Conservation (phyloP, 2,113 vertebrate species). For the Mormyrus lacerda region DNA sequence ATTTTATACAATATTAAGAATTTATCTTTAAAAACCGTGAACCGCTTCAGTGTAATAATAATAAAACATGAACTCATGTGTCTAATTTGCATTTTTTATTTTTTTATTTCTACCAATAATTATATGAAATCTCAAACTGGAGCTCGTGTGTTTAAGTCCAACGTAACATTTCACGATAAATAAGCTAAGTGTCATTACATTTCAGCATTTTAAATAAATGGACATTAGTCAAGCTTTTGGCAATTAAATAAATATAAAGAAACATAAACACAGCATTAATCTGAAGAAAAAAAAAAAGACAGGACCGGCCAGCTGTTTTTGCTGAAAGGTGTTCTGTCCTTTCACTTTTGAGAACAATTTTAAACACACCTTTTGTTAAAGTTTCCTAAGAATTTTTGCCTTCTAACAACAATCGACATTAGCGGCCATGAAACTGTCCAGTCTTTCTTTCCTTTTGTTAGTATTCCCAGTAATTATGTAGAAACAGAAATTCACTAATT, state of each 20-base stretch:
- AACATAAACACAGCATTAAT: background rate
- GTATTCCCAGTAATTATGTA: slow-evolving; percentile 42
- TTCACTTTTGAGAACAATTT: background rate
- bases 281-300: background rate
- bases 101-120: background rate
- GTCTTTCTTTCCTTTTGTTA: slow-evolving; percentile 40
- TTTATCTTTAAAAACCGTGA: background rate
- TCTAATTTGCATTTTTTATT: background rate
- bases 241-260: background rate
- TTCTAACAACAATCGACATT: slow-evolving; percentile 32
- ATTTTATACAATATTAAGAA: background rate
- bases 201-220: background rate
- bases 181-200: background rate
- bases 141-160: background rate
- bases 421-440: slow-evolving; percentile 11
- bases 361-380: slow-evolving; percentile 17
- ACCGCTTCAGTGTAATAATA: background rate
- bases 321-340: background rate
- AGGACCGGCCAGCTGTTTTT: background rate
- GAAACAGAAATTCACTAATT: slow-evolving; percentile 49
- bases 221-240: background rate
- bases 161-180: background rate
- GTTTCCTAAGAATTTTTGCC: slow-evolving; percentile 37
- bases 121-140: background rate
- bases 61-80: background rate